phyloP scores from a whole-genome alignment of 2,113 vertebrate species.

The Corvus moneduloides region DNA sequence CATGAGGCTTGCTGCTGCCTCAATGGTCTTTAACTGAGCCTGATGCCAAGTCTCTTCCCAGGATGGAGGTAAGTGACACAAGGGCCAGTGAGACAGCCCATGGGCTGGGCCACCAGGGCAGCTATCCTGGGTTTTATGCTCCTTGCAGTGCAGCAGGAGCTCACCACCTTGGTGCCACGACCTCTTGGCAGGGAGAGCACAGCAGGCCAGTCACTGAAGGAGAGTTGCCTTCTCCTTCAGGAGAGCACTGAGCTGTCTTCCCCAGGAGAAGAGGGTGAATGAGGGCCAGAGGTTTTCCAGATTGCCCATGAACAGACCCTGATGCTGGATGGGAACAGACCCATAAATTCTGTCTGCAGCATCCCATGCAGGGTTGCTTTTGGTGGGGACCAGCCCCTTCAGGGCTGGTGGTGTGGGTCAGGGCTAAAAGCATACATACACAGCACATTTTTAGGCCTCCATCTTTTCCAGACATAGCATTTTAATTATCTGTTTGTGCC shows the following conservation, averaged over 20 bases:
- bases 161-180: background rate
- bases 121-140: background rate
- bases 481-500: background rate
- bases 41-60: background rate
- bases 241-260: background rate
- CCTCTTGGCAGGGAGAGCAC: background rate
- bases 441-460: background rate
- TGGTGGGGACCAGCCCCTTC: background rate
- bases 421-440: background rate
- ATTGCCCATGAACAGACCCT: background rate
- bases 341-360: background rate
- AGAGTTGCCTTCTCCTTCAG: background rate
- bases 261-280: background rate
- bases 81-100: background rate
- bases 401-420: background rate
- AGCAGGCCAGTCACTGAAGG: background rate
- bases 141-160: background rate
- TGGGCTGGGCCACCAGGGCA: background rate
- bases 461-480: background rate
- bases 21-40: background rate
- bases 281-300: background rate
- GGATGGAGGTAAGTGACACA: background rate
- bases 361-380: fast-evolving
- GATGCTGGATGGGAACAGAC: background rate
- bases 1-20: background rate